Percentiles rank a stretch among this genome's conserved stretches.
Evolutionary conservation across 2,888 invertebrate species (phyloP).

Genomic region (Heliconius hortense): DNA sequence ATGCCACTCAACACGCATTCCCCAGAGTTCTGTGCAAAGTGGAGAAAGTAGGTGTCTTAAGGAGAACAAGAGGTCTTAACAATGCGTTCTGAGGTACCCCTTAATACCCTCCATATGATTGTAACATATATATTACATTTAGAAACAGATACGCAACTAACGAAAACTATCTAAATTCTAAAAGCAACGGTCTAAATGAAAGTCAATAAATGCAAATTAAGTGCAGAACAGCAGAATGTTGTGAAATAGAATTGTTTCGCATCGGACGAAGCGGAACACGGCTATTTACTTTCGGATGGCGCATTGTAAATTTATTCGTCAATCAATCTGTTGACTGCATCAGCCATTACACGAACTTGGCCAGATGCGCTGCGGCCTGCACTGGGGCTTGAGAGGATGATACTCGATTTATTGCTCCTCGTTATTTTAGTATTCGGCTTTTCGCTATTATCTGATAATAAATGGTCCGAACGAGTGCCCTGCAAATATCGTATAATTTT

Average conservation of each 20-base stretch:
- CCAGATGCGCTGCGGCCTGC: slow-evolving; percentile 35
- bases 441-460: slow-evolving; percentile 22
- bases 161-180: background rate
- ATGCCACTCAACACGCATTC: no score
- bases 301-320: slow-evolving; percentile 42
- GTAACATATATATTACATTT: background rate
- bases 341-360: slow-evolving; percentile 32
- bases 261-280: slow-evolving; percentile 26
- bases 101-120: no score
- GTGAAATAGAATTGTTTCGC: slow-evolving; percentile 40
- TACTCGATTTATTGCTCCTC: slow-evolving; percentile 32
- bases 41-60: no score
- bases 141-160: background rate
- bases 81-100: no score
- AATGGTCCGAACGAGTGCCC: slow-evolving; percentile 10
- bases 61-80: no score
- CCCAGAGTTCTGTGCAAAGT: no score
- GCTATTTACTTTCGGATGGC: slow-evolving; percentile 42
- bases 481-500: slow-evolving; percentile 4
- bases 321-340: slow-evolving; percentile 48
- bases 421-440: slow-evolving; percentile 16
- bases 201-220: slow-evolving; percentile 30
- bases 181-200: slow-evolving; percentile 6
- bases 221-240: slow-evolving; percentile 23
- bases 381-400: slow-evolving; percentile 29